These are phyloP conservation scores for Ellobium chinense DNA, from an alignment of 2,888 invertebrate species.

Conservation along the genomic window DNA sequence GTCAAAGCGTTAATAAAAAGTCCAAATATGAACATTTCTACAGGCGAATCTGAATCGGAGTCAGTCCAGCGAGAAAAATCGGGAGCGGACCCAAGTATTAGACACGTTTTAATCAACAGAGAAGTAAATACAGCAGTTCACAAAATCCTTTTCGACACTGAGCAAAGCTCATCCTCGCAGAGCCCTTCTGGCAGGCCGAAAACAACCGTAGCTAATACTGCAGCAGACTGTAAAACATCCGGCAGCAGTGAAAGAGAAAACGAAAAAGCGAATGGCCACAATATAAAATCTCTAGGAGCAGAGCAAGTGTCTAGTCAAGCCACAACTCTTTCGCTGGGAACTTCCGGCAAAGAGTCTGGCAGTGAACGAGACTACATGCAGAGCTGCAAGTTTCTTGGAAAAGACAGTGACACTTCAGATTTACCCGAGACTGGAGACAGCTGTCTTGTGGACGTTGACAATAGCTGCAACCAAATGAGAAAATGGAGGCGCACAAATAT, in stretches of 20 bases:
- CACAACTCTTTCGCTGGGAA: neutral
- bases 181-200: neutral
- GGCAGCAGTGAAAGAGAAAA: neutral
- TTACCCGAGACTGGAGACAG: neutral
- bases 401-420: neutral
- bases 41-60: conserved; percentile 24
- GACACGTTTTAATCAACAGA: conserved; percentile 12
- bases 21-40: neutral
- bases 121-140: conserved; percentile 28
- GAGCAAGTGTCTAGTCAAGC: neutral
- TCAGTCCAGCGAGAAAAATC: conserved; percentile 1
- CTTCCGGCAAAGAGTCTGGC: neutral
- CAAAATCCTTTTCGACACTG: conserved; percentile 26
- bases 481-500: conserved; percentile 12
- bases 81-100: neutral
- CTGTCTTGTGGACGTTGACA: too few relatives aligned
- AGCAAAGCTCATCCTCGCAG: conserved; percentile 31
- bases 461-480: neutral
- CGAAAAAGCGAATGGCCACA: neutral
- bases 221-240: neutral
- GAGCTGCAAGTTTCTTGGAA: neutral
- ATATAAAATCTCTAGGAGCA: too few relatives aligned
- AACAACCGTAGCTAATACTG: neutral
- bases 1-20: conserved; percentile 6
- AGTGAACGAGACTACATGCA: neutral